Percentiles rank a stretch among this genome's conserved stretches.
Evolutionary conservation across 2,888 invertebrate genomes (phyloP).

Genomic region (Pollenia labialis): DNA sequence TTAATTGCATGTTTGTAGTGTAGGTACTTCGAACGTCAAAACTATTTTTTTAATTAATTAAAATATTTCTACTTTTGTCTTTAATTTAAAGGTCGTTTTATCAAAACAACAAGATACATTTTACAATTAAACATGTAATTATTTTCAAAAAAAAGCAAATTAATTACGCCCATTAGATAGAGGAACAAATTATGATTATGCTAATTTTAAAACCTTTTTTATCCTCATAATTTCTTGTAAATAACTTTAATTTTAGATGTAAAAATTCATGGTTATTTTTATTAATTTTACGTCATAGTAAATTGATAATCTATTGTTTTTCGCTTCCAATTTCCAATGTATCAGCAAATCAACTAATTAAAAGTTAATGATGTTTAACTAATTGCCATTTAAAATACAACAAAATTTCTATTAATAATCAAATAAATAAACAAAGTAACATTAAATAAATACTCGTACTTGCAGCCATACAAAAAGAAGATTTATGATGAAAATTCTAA

Average conservation of each 20-base stretch:
- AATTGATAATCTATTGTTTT: constrained; percentile 48
- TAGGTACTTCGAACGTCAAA: too few species aligned
- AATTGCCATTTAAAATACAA: constrained; percentile 55
- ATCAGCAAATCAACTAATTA: constrained; percentile 30
- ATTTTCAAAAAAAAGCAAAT: background rate
- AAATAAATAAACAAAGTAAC: background rate
- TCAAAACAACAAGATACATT: background rate
- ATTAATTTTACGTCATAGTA: constrained; percentile 44
- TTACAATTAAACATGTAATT: constrained; percentile 1
- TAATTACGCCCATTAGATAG: constrained; percentile 9
- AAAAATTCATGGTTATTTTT: constrained; percentile 50
- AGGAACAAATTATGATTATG: constrained; percentile 33
- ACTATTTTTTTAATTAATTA: too few species aligned
- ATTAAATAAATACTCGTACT: constrained; percentile 7
- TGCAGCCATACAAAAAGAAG: background rate
- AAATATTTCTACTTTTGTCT: too few species aligned
- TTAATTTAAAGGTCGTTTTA: background rate
- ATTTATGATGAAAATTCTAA: constrained; percentile 33
- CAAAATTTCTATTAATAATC: constrained; percentile 4
- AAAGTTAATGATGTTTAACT: constrained; percentile 69
- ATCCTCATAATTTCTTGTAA: background rate
- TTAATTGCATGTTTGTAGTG: too few species aligned
- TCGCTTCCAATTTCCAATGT: constrained; percentile 10
- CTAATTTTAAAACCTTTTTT: background rate
- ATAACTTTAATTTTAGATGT: background rate